These are phyloP conservation scores for Platichthys stellatus DNA, from an alignment of 2,113 vertebrate genomes.

Conservation along the genomic window DNA sequence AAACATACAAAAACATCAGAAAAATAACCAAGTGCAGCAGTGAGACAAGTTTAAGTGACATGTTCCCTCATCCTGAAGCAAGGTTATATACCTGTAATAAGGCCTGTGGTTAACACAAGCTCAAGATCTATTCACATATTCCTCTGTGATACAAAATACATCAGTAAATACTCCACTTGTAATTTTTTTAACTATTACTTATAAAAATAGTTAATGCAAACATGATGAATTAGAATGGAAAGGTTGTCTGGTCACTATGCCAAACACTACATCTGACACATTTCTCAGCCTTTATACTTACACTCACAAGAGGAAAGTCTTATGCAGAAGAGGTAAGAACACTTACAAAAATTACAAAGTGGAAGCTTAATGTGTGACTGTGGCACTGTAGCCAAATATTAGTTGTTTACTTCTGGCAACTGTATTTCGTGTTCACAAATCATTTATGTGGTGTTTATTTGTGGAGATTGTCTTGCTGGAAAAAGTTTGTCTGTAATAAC, in stretches of 20 bases:
- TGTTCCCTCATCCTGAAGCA: too few species aligned
- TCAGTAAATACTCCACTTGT: background rate
- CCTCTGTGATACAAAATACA: background rate
- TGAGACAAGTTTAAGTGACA: too few species aligned
- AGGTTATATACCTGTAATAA: too few species aligned
- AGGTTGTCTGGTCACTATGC: background rate
- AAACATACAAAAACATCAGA: background rate
- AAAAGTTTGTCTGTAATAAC: too few species aligned
- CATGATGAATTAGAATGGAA: conserved; percentile 4
- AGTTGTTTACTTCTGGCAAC: too few species aligned
- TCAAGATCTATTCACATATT: too few species aligned
- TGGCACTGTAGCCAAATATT: background rate
- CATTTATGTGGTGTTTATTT: too few species aligned
- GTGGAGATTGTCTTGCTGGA: too few species aligned
- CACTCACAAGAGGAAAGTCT: background rate
- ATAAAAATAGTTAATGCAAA: too few species aligned
- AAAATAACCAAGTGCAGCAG: background rate
- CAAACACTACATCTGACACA: background rate
- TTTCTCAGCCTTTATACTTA: background rate
- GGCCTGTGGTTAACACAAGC: too few species aligned
- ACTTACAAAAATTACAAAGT: background rate
- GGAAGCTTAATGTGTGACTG: background rate
- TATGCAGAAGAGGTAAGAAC: background rate
- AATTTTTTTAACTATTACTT: too few species aligned
- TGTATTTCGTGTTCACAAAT: too few species aligned